Base-by-base conservation (phyloP, 2,888 invertebrate species). In the Drosophila eohydei region DNA sequence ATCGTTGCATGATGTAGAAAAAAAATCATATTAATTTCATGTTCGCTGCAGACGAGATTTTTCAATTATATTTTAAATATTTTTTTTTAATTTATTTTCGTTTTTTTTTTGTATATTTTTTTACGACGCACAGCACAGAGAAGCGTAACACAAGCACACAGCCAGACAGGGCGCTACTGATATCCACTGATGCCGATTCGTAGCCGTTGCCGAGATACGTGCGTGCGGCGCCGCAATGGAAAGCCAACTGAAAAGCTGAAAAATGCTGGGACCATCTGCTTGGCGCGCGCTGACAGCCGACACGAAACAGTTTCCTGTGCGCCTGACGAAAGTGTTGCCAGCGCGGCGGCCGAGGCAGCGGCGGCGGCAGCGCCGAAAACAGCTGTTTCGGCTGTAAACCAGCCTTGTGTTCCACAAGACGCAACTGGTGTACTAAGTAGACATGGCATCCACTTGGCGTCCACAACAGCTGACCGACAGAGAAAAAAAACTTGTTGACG, bases 171-270 rank as follows among this genome's bases (percentile, higher is more conserved):
- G 58, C 54, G 58, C 54, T 40, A 58, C 55, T 55, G 21, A 54
- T 50, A 76, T 56, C 64, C 63, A 64, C 26, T 26, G 62, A 40
- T 36, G 36, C 14, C 57, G 62, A 56, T 30, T 57, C 57, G 73
- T 41, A 48, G 61, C 54, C 54, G 56, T 56, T 73, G 70, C 74
- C 84, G 89, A 67, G 77, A 78, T 72, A 88, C 86, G 90, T 87
- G 88, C 83, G 81, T 83, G 79, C 90, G 75, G 65, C 81, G 66
- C 88, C 83, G 81, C 77, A 78, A 88, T 88, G 65, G 63, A 85
- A 81, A 83, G 71, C 76, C 78, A 88, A 87, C 90, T 87, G 90
- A 89, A 82, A 59, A 65, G 56, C 61, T 69, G 66, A 62, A 81
- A 46, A 51, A 55, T 48, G 60, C 44, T 54, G 60, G 11, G 46